Conservation (phyloP, 2,888 invertebrate species). For the Eupithecia centaureata region DNA sequence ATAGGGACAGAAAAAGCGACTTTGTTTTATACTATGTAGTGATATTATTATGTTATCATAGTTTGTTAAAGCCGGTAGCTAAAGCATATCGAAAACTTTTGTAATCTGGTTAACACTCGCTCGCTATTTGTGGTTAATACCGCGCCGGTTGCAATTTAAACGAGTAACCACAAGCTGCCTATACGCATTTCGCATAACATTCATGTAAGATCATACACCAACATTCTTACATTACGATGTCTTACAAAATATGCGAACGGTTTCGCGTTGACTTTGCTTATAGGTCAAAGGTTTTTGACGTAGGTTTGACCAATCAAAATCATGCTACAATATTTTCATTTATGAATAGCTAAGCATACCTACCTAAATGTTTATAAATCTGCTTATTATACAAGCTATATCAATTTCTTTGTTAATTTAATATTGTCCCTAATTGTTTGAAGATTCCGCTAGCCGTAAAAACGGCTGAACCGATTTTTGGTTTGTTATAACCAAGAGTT, state of each 20-base stretch:
- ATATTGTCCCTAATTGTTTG: too few species aligned
- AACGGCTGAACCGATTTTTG: too few species aligned
- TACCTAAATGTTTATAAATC: too few species aligned
- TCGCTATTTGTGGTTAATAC: slow-evolving; percentile 27
- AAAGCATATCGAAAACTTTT: background rate
- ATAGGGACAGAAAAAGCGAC: background rate
- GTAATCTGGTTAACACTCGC: background rate
- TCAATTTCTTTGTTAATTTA: too few species aligned
- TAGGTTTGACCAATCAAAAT: background rate
- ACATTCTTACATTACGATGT: background rate
- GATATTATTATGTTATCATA: too few species aligned
- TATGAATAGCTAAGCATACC: background rate
- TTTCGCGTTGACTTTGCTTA: background rate
- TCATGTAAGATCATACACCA: slow-evolving; percentile 18
- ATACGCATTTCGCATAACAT: slow-evolving; percentile 17
- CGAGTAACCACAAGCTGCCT: slow-evolving; percentile 35
- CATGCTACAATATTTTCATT: background rate
- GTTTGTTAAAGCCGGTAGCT: background rate
- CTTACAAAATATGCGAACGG: background rate
- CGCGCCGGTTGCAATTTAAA: slow-evolving; percentile 28
- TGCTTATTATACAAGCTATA: too few species aligned
- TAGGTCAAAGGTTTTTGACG: too few species aligned
- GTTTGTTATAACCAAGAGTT: too few species aligned
- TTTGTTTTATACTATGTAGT: background rate
- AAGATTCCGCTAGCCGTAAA: too few species aligned